These are phyloP conservation scores for Hesperophylax magnus DNA, from an alignment of 1,140 invertebrate genomes.

Conservation along the genomic window DNA sequence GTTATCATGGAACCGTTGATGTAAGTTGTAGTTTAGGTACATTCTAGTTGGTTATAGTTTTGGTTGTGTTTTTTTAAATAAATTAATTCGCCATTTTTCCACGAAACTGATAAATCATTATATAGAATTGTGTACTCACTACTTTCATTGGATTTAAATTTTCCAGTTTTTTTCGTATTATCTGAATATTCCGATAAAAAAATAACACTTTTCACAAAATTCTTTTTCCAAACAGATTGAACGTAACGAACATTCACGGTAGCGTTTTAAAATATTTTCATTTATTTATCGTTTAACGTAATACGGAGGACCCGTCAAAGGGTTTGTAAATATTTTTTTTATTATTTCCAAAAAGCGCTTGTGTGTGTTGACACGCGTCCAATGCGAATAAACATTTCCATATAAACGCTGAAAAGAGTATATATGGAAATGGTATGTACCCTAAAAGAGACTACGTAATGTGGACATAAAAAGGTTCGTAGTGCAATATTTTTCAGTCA, in stretches of 20 bases:
- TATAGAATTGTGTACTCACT: no score
- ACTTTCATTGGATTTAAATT: no score
- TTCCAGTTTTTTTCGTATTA: no score
- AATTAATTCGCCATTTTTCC: no score
- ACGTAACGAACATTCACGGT: conserved; percentile 8
- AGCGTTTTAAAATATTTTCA: neutral
- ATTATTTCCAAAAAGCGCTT: neutral
- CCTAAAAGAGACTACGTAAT: conserved; percentile 16
- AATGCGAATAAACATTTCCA: conserved; percentile 12
- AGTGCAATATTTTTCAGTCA: conserved; percentile 37
- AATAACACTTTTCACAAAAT: no score
- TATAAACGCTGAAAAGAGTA: neutral
- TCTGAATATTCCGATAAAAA: no score
- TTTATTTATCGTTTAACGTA: conserved; percentile 2
- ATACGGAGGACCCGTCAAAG: neutral
- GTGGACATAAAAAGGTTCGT: conserved; percentile 33
- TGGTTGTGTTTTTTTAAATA: no score
- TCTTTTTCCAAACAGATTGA: neutral
- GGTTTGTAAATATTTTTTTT: conserved; percentile 5
- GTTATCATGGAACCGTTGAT: no score
- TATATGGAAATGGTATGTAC: no score
- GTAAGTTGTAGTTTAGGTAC: no score
- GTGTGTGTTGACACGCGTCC: conserved; percentile 12
- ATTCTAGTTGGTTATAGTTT: no score
- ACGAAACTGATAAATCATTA: no score